These are phyloP conservation scores for Chionis minor DNA, from an alignment of 2,113 vertebrate species.

Conservation along the genomic window DNA sequence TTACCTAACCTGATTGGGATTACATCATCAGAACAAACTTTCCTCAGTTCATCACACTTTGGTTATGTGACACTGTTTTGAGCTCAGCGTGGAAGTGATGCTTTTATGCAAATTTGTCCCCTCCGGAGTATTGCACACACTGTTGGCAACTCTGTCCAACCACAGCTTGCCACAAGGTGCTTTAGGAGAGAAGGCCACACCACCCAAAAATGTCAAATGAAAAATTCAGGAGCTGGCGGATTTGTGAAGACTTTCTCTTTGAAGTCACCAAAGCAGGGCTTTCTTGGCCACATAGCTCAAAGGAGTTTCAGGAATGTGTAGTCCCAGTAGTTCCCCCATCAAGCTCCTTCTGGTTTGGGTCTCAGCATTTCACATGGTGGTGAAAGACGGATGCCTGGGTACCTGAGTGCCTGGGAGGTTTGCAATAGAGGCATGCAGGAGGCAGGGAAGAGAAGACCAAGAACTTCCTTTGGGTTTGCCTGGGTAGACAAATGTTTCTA, in stretches of 20 bases:
- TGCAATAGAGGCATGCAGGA: neutral
- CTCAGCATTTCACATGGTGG: neutral
- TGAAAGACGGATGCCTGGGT: neutral
- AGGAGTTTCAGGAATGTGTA: neutral
- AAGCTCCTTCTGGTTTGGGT: neutral
- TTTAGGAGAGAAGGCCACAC: neutral
- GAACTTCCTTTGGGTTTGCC: neutral
- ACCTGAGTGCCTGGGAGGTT: neutral
- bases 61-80: neutral
- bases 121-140: neutral
- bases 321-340: neutral
- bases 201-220: neutral
- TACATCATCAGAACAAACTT: slow-evolving; percentile 45
- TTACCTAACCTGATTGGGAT: neutral
- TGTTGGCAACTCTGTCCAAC: neutral
- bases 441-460: neutral
- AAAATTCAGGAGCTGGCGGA: neutral
- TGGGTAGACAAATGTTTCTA: neutral
- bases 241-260: neutral
- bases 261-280: neutral
- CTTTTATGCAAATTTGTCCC: neutral
- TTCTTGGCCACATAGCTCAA: neutral
- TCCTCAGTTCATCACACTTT: neutral
- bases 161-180: neutral
- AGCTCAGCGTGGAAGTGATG: neutral